A percentile compares a stretch with the other conserved stretches of the same genome.
These are phyloP conservation scores for Drosophila parvula DNA, from an alignment of 1,140 invertebrate genomes.

Conservation along the genomic window DNA sequence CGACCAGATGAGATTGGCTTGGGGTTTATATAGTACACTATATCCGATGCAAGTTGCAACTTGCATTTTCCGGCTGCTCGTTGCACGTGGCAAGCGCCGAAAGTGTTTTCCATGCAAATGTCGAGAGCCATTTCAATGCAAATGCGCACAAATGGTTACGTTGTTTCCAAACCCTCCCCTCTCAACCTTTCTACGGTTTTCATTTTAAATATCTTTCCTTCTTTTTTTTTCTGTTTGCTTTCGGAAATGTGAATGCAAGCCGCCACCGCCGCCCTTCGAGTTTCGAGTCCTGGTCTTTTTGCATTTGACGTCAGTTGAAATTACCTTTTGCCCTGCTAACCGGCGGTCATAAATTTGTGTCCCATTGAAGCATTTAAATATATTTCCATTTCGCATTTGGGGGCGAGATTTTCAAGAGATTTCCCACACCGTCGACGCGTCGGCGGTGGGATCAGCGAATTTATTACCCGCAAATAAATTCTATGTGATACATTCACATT, in stretches of 20 bases:
- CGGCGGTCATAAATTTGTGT: constrained; percentile 60
- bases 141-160: constrained; percentile 69
- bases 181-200: constrained; percentile 22
- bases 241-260: constrained; percentile 52
- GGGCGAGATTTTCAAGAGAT: constrained; percentile 50
- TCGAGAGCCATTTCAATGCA: constrained; percentile 72
- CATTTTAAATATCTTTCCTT: constrained; percentile 59
- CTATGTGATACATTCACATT: constrained; percentile 52
- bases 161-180: constrained; percentile 10
- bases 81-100: constrained; percentile 57
- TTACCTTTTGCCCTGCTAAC: constrained; percentile 21
- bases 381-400: constrained; percentile 56
- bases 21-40: background rate
- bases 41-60: constrained; percentile 32
- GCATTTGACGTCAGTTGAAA: constrained; percentile 59
- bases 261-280: constrained; percentile 2
- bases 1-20: constrained; percentile 26
- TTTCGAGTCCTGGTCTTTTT: constrained; percentile 47
- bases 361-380: constrained; percentile 68
- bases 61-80: constrained; percentile 35
- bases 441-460: constrained; percentile 33
- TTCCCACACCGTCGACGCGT: constrained; percentile 6
- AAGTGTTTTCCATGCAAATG: constrained; percentile 67
- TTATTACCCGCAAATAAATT: constrained; percentile 70
- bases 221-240: constrained; percentile 11